phyloP scores from a whole-genome alignment of 2,797 vertebrate species.

The Hybognathus amarus region DNA sequence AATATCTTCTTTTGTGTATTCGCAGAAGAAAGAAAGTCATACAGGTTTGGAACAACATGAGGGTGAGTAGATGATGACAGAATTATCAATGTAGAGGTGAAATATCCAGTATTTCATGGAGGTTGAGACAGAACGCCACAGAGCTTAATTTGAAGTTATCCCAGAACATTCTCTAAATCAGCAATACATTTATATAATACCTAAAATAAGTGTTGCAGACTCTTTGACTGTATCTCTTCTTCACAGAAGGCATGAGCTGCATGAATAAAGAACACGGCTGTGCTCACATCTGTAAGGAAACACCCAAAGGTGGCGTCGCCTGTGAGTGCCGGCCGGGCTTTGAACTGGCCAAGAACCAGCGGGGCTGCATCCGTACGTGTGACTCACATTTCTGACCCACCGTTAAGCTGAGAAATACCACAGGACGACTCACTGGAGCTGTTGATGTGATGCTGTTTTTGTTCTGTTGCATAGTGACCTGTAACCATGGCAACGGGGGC shows the following conservation, averaged over 20 bases:
- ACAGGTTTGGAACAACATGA: constrained; percentile 16
- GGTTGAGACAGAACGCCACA: background rate
- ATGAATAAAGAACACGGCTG: constrained; percentile 99
- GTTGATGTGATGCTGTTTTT: constrained; percentile 35
- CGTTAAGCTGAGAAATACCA: constrained; percentile 19
- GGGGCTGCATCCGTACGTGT: constrained; percentile 91
- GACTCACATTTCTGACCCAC: constrained; percentile 37
- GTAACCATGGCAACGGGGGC: constrained; percentile 95
- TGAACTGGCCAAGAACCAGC: constrained; percentile 93
- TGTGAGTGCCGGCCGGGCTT: constrained; percentile 97
- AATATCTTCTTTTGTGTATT: constrained; percentile 29
- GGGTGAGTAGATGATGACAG: constrained; percentile 11
- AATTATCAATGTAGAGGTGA: background rate
- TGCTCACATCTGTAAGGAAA: constrained; percentile 96
- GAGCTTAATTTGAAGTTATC: background rate
- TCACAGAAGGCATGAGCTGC: constrained; percentile 95
- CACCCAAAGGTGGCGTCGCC: constrained; percentile 88
- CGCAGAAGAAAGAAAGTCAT: constrained; percentile 32
- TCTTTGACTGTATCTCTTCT: constrained; percentile 47
- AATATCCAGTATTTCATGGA: background rate
- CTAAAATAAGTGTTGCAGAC: background rate
- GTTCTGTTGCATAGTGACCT: constrained; percentile 84
- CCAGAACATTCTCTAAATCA: background rate
- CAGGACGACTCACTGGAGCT: background rate
- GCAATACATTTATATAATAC: background rate